phyloP scores from a whole-genome alignment of 2,113 vertebrate genomes.

The Channa maculata region DNA sequence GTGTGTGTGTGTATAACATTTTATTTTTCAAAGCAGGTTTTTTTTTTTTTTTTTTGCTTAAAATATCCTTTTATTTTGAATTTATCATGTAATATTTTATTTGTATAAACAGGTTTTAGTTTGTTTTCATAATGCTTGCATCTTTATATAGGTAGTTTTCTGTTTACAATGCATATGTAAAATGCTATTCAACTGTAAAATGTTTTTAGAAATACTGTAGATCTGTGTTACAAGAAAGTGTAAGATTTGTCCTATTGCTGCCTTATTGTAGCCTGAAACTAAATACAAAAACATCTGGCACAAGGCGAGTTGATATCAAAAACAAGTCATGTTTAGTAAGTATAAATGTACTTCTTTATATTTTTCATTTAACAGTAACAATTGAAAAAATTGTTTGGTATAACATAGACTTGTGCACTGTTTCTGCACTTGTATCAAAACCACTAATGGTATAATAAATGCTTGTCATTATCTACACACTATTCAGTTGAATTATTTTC shows the following conservation, averaged over 20 bases:
- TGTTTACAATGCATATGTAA: neutral
- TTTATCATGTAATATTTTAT: neutral
- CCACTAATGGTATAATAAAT: neutral
- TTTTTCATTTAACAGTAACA: neutral
- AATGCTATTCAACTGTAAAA: neutral
- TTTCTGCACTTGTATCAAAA: neutral
- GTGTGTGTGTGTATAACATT: no score
- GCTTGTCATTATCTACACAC: no score
- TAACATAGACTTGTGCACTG: no score
- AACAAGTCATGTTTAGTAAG: no score
- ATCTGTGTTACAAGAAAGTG: neutral
- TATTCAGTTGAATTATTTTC: no score
- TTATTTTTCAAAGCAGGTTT: no score
- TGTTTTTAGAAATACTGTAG: neutral
- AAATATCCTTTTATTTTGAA: neutral
- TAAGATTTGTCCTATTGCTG: neutral
- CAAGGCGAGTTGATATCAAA: no score
- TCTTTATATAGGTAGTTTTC: constrained; percentile 1
- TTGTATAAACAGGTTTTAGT: neutral
- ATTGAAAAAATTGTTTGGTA: neutral
- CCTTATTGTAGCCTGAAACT: no score
- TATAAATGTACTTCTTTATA: no score
- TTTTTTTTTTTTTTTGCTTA: neutral
- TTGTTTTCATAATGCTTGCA: neutral
- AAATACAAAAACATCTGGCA: no score